These are phyloP conservation scores for Yponomeuta sedellus DNA, from an alignment of 2,888 invertebrate genomes.

Conservation along the genomic window DNA sequence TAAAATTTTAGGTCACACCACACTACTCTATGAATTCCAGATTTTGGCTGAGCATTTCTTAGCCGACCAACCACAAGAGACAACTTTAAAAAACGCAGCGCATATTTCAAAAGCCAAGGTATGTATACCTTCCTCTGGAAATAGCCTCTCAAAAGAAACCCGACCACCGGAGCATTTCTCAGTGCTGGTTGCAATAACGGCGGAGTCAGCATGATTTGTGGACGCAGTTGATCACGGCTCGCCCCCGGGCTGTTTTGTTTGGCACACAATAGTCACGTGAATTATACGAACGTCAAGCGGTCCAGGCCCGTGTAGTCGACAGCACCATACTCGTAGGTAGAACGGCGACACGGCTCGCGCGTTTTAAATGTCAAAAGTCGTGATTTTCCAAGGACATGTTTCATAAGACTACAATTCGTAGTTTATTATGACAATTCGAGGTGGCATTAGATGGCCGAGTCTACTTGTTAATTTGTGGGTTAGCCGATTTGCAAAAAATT, in stretches of 20 bases:
- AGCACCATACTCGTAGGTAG: no score
- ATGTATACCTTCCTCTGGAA: not conserved
- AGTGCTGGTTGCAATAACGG: constrained; percentile 9
- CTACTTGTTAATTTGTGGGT: no score
- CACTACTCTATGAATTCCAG: no score
- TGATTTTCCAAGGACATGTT: no score
- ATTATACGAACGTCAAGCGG: not conserved
- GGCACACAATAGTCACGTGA: not conserved
- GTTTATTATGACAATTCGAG: no score
- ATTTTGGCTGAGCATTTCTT: no score
- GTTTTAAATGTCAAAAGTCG: no score
- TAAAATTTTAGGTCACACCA: no score
- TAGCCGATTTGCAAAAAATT: no score
- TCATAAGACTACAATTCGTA: no score
- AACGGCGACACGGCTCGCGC: no score
- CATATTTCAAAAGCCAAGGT: not conserved
- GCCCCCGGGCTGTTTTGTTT: not conserved
- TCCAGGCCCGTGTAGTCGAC: not conserved
- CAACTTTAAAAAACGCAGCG: not conserved
- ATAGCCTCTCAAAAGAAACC: not conserved
- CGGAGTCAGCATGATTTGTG: constrained; percentile 13
- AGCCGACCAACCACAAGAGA: not conserved
- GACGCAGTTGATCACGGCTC: constrained; percentile 3
- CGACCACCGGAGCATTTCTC: constrained; percentile 5
- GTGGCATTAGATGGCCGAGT: no score